phyloP scores from a whole-genome alignment of 2,797 vertebrate species.

The Rachycentron canadum region DNA sequence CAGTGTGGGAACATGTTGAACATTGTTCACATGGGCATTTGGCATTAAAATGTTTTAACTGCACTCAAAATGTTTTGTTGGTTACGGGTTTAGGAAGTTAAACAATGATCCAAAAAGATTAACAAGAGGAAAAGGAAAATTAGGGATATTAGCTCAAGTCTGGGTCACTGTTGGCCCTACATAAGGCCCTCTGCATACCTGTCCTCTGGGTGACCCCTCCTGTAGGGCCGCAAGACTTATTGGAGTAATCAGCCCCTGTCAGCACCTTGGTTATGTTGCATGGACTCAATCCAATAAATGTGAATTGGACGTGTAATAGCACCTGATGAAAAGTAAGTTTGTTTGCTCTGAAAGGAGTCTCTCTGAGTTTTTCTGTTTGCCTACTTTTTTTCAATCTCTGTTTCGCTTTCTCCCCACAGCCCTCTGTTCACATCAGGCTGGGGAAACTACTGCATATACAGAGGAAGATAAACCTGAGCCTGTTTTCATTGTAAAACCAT shows the following conservation, averaged over 20 bases:
- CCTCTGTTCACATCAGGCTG: slow-evolving; percentile 26
- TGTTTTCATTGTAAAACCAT: neutral
- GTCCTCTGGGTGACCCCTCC: slow-evolving; percentile 91
- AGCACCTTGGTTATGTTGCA: slow-evolving; percentile 95
- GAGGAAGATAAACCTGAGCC: slow-evolving; percentile 1
- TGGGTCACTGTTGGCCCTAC: slow-evolving; percentile 80
- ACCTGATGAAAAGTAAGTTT: slow-evolving; percentile 86
- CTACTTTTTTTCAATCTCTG: slow-evolving; percentile 6
- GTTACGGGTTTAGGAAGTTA: neutral
- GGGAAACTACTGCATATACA: slow-evolving; percentile 21
- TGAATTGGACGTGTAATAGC: slow-evolving; percentile 91
- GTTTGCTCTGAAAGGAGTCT: slow-evolving; percentile 61
- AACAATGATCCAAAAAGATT: neutral
- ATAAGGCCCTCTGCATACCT: slow-evolving; percentile 89
- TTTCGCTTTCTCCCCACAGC: slow-evolving; percentile 15
- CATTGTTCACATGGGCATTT: neutral
- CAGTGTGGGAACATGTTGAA: neutral
- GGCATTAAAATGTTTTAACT: neutral
- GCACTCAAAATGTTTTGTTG: neutral
- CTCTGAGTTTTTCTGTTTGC: slow-evolving; percentile 41
- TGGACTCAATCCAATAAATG: slow-evolving; percentile 92
- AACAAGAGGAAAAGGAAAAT: no score
- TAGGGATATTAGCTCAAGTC: slow-evolving; percentile 32
- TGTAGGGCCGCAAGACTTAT: slow-evolving; percentile 90
- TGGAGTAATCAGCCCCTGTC: slow-evolving; percentile 94